These are phyloP conservation scores for Seira musarum DNA, from an alignment of 2,888 invertebrate genomes.

Conservation along the genomic window DNA sequence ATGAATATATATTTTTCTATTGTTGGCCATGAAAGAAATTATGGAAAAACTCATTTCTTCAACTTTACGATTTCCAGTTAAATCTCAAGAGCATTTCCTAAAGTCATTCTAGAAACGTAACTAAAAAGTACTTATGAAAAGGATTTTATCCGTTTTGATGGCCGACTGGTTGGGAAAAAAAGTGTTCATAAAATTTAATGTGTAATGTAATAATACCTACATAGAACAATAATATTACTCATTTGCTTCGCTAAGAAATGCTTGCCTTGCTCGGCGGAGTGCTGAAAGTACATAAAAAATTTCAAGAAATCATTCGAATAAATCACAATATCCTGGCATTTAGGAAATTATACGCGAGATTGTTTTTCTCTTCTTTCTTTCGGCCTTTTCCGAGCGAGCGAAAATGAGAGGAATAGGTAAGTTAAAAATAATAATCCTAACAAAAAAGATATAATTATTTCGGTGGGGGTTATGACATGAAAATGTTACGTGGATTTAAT, in stretches of 20 bases:
- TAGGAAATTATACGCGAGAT: constrained; percentile 56
- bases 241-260: not conserved
- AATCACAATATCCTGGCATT: constrained; percentile 61
- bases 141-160: constrained; percentile 43
- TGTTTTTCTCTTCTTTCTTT: constrained; percentile 49
- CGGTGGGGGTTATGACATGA: constrained; percentile 56
- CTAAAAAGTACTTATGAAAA: constrained; percentile 46
- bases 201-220: constrained; percentile 45
- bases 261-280: no score
- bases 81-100: no score
- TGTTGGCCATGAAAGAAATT: no score
- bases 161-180: constrained; percentile 32
- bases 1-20: not conserved
- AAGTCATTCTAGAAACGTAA: no score
- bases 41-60: not conserved
- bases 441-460: constrained; percentile 58
- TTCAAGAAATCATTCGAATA: constrained; percentile 55
- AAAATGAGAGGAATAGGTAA: constrained; percentile 39
- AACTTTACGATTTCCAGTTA: constrained; percentile 42
- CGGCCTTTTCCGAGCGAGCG: not conserved
- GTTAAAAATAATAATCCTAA: constrained; percentile 15
- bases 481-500: constrained; percentile 43
- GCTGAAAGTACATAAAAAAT: constrained; percentile 42
- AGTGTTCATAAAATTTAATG: constrained; percentile 60
- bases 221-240: constrained; percentile 21